phyloP scores from a whole-genome alignment of 2,888 invertebrate species.

The Leptura quadrifasciata region DNA sequence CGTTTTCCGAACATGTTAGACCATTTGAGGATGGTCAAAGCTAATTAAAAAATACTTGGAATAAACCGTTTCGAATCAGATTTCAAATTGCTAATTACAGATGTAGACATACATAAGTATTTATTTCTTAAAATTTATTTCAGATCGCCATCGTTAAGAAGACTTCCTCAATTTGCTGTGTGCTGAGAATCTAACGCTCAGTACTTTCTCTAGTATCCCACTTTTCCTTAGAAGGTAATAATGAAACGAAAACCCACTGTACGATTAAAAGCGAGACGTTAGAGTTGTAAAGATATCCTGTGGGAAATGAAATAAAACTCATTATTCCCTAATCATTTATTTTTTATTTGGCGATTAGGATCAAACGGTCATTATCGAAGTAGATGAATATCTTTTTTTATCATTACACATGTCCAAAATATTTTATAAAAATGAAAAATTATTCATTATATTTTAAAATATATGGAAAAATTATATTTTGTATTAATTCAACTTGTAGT shows the following conservation, averaged over 20 bases:
- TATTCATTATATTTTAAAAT: not conserved
- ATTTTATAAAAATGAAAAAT: not conserved
- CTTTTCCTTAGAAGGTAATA: not conserved
- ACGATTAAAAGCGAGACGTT: not conserved
- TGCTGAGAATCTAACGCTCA: not conserved
- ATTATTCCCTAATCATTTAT: constrained; percentile 1
- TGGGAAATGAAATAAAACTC: constrained; percentile 3
- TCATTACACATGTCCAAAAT: not conserved
- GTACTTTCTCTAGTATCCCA: not conserved
- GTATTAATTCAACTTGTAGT: no score
- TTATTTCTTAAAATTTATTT: no score
- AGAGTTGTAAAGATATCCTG: not conserved
- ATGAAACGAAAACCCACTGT: not conserved
- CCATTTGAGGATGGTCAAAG: no score
- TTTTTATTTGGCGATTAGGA: not conserved
- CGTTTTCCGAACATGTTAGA: no score
- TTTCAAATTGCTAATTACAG: no score
- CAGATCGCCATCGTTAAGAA: no score
- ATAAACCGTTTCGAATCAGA: no score
- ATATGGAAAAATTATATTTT: not conserved
- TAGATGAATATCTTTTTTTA: not conserved
- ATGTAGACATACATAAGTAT: no score
- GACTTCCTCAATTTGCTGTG: no score
- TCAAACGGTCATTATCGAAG: not conserved
- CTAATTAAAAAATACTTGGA: no score